These are phyloP conservation scores for Drosophila peninsularis DNA, from an alignment of 2,888 invertebrate genomes.

Conservation along the genomic window DNA sequence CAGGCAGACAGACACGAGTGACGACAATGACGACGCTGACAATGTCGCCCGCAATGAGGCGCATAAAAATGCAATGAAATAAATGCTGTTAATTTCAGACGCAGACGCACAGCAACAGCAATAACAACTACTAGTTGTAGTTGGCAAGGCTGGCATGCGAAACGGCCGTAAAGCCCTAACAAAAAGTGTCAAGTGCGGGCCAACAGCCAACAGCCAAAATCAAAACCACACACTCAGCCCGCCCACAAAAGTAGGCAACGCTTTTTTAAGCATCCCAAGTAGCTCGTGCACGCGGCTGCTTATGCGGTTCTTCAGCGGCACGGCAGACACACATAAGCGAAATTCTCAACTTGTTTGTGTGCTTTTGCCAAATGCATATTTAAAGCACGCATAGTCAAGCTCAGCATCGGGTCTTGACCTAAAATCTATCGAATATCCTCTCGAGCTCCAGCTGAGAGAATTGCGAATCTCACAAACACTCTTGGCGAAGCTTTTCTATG, in stretches of 20 bases:
- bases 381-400: neutral
- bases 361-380: neutral
- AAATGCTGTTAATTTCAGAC: slow-evolving; percentile 78
- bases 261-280: slow-evolving; percentile 8
- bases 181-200: slow-evolving; percentile 50
- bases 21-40: slow-evolving; percentile 32
- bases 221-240: slow-evolving; percentile 16
- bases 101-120: slow-evolving; percentile 39
- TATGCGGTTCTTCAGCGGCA: neutral
- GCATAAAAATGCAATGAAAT: slow-evolving; percentile 74
- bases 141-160: slow-evolving; percentile 33
- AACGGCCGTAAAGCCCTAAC: slow-evolving; percentile 36
- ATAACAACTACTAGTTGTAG: slow-evolving; percentile 38
- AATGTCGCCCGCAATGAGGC: slow-evolving; percentile 48
- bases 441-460: neutral
- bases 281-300: neutral
- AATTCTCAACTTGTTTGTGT: neutral
- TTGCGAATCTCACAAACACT: too few relatives aligned
- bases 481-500: too few relatives aligned
- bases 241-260: slow-evolving; percentile 44
- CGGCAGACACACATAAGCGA: neutral
- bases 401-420: neutral
- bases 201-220: slow-evolving; percentile 40
- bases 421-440: neutral
- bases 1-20: slow-evolving; percentile 38